phyloP scores from a whole-genome alignment of 2,797 vertebrate species.

The Etheostoma perlongum region DNA sequence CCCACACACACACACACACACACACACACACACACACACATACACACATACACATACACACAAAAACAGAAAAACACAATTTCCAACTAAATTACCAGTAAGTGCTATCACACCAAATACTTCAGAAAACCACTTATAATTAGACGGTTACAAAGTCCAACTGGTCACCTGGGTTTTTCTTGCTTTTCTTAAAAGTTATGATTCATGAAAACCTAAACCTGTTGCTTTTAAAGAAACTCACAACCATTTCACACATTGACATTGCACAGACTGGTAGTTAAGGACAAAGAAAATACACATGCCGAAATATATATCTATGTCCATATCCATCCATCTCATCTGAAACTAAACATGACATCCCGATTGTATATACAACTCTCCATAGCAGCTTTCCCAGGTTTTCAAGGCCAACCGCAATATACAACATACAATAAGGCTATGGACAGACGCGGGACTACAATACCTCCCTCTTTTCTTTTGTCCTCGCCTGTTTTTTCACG shows the following conservation, averaged over 20 bases:
- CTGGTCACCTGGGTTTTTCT: not conserved
- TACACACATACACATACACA: conserved; percentile 6
- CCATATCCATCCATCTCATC: conserved; percentile 32
- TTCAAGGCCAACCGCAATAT: conserved; percentile 31
- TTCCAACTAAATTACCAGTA: conserved; percentile 13
- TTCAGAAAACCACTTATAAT: not conserved
- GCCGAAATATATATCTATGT: conserved; percentile 12
- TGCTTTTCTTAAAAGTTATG: not conserved
- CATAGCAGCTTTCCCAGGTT: conserved; percentile 34
- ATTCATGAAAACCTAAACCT: conserved; percentile 9
- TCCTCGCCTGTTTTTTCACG: conserved; percentile 20
- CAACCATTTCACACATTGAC: conserved; percentile 27
- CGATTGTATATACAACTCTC: conserved; percentile 43
- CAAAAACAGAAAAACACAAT: conserved; percentile 10
- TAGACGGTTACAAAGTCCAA: conserved; percentile 2
- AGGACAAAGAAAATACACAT: conserved; percentile 42
- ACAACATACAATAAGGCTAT: conserved; percentile 15
- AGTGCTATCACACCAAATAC: not conserved
- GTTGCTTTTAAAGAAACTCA: conserved; percentile 5
- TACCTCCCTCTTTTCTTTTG: not conserved
- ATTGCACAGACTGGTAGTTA: conserved; percentile 15
- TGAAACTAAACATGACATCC: conserved; percentile 58
- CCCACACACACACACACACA: conserved; percentile 14
- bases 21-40: no score
- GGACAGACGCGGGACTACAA: conserved; percentile 10